These are phyloP conservation scores for Caenorhabditis wallacei DNA, from an alignment of 2,888 invertebrate genomes.

Conservation along the genomic window DNA sequence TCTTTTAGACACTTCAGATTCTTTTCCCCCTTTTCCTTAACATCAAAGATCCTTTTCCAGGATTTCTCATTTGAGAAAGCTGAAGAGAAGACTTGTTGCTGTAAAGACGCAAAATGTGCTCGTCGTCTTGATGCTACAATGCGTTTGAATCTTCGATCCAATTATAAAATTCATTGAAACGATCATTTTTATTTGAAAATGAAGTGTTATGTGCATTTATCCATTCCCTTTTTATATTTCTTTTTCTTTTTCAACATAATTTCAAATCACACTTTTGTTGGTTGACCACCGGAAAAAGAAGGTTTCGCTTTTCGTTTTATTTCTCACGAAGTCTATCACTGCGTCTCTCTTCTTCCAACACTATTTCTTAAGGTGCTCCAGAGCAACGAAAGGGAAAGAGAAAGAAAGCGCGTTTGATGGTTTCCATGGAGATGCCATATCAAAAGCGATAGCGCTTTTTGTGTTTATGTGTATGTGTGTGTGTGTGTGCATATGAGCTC, in stretches of 20 bases:
- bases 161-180: conserved; percentile 56
- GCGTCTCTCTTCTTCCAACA: conserved; percentile 15
- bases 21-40: no score
- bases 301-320: conserved; percentile 33
- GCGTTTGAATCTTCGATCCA: conserved; percentile 54
- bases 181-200: conserved; percentile 9
- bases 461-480: conserved; percentile 41
- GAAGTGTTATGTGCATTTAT: not conserved
- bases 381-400: conserved; percentile 2
- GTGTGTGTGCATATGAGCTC: not conserved
- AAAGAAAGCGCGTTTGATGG: conserved; percentile 11
- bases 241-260: not conserved
- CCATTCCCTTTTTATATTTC: conserved; percentile 1
- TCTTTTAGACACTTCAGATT: no score
- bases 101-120: conserved; percentile 61
- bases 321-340: conserved; percentile 31
- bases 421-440: conserved; percentile 48
- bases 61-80: conserved; percentile 63
- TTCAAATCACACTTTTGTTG: conserved; percentile 7
- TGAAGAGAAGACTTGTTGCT: conserved; percentile 65
- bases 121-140: conserved; percentile 57
- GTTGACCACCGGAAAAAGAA: conserved; percentile 8
- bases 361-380: conserved; percentile 1
- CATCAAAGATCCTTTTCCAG: conserved; percentile 26
- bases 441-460: conserved; percentile 52